Conservation (phyloP, 2,113 vertebrate species). For the Oreochromis niloticus region DNA sequence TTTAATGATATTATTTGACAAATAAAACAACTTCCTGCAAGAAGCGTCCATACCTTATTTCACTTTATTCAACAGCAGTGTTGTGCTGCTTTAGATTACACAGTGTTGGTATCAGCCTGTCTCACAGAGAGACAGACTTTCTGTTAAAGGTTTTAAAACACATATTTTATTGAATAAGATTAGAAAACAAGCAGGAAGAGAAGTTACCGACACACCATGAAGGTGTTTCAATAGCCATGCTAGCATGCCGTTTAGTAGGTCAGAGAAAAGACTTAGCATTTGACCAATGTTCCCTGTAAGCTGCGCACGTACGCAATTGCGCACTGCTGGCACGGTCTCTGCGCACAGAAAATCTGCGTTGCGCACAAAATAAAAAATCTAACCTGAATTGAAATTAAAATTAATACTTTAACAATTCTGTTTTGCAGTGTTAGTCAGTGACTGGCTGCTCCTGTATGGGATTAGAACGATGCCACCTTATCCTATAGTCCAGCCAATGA, state of each 20-base stretch:
- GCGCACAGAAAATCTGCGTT: too few relatives aligned
- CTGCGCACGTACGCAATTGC: too few relatives aligned
- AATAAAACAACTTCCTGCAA: background rate
- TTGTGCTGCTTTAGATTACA: background rate
- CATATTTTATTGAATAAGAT: background rate
- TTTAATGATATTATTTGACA: background rate
- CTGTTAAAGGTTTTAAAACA: background rate
- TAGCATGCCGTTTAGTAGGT: background rate
- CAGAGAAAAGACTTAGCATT: background rate
- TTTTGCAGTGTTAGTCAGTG: too few relatives aligned
- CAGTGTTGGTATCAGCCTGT: background rate
- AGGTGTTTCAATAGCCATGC: background rate
- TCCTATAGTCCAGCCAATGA: too few relatives aligned
- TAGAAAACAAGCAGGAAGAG: background rate
- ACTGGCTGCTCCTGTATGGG: too few relatives aligned
- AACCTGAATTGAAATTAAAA: too few relatives aligned
- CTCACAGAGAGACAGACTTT: background rate
- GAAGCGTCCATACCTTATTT: background rate
- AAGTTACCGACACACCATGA: background rate
- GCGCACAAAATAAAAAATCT: too few relatives aligned
- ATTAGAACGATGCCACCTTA: too few relatives aligned
- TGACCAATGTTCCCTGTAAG: too few relatives aligned
- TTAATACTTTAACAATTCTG: too few relatives aligned
- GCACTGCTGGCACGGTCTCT: too few relatives aligned
- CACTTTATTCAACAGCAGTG: background rate